Evolutionary conservation across 2,888 invertebrate genomes (phyloP), one percentile per base, ranked within the genome.

Genomic region (Euzetes globulus): DNA sequence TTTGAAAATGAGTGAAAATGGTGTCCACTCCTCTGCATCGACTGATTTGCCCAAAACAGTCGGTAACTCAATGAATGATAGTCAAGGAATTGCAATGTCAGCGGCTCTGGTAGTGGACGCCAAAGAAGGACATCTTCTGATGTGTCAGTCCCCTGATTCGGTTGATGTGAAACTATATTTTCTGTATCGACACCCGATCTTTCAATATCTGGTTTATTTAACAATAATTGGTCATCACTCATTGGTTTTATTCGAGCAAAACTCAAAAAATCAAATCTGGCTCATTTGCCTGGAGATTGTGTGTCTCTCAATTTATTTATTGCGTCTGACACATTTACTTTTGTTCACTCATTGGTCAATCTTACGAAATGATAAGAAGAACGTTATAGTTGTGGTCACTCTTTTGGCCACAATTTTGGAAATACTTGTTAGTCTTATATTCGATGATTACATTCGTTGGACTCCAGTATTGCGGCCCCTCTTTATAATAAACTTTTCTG

Each of bases 391-490:
- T 19, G 74, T 83, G 17, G 78, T 77, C 19, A 78, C 80, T 22
- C 80, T 84, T 22, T 73, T 79, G 55, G 81, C 84, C 78, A 81
- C 83, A 79, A 73, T 77, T 33, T 74, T 76, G 45, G 76, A 78
- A 72, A 77, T 78, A 73, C 55, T 74, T 22, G 60, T 73, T 65
- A 79, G 74, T 45, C 72, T 77, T 58, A 77, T 75, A 52, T 71
- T 76, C 27, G 70, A 76, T 15, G 74, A 77, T 75, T 58, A 75
- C 74, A 80, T 82, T 50, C 78, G 83, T 60, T 84, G 83, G 83
- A 83, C 84, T 6, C 79, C 84, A 29, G 80, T 81, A 11, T 79
- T 84, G 11, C 79, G 84, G 25, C 83, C 84, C 17, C 77, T 84
- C 29, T 82, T 82, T 77, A 79, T 83, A 17, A 78, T 82, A 13